phyloP scores from a whole-genome alignment of 2,888 invertebrate genomes.

The Corythucha ciliata region DNA sequence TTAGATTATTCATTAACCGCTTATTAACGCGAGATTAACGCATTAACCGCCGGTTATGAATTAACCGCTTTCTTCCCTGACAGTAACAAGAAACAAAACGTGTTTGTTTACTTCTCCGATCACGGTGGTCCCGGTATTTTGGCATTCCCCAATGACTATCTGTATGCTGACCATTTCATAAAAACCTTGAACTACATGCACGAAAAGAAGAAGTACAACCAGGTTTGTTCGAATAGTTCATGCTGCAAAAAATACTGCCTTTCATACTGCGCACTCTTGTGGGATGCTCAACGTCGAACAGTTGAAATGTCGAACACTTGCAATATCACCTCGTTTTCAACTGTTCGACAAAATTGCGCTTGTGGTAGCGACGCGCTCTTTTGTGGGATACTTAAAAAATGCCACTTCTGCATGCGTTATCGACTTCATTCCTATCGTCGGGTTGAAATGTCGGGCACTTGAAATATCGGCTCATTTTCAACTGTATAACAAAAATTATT shows the following conservation, averaged over 20 bases:
- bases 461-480: background rate
- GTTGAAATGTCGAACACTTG: no score
- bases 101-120: constrained; percentile 53
- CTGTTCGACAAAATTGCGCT: no score
- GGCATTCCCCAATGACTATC: constrained; percentile 43
- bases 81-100: constrained; percentile 41
- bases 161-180: constrained; percentile 38
- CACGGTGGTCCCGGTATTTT: constrained; percentile 52
- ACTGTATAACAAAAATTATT: background rate
- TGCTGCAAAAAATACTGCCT: background rate
- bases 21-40: no score
- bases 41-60: no score
- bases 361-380: no score
- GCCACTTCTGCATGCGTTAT: no score
- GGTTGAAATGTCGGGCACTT: no score
- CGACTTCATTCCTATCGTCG: no score
- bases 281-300: no score
- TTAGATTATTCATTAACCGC: no score
- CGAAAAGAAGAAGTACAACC: constrained; percentile 41
- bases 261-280: background rate
- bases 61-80: background rate
- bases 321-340: no score
- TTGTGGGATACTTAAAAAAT: no score
- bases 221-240: constrained; percentile 39
- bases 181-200: constrained; percentile 42